Evolutionary conservation across 2,113 vertebrate genomes (phyloP), one percentile per base, ranked within the genome.

Genomic region (Cathartes aura): DNA sequence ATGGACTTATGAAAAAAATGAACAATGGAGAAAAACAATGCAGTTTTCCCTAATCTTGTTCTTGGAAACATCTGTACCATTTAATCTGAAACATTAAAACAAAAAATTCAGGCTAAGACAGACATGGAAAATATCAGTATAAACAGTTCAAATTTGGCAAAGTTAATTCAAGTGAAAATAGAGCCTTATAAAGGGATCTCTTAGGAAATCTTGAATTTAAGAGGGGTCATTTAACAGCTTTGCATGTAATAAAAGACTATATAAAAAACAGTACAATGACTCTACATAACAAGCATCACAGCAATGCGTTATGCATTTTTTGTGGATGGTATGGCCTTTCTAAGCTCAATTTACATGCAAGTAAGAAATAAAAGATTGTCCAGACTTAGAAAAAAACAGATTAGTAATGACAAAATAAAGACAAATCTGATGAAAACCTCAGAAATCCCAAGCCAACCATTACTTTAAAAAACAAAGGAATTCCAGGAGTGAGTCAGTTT

Each of bases 1-100:
- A 89, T 52, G 52, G 72, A 67, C 23, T 90, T 74, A 63, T 0
- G 63, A 93, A 91, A 95, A 90, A 91, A 88, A 94, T 88, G 62
- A 93, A 81, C 67, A 83, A 87, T 15, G n/a, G 86, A 93, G 82
- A 74, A 96, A 97, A 93, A 93, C 88, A 81, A 84, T 82, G 79
- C 75, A 40, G 47, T 63, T 93, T 80, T 74, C 80, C 72, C 60
- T 84, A 91, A 92, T 96, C 95, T 93, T 95, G 34, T 95, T 96
- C 89, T 92, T 95, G 94, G 92, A 97, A 97, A 90, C 56, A 90
- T 94, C 80, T 74, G 72, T 74, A 89, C 47, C 52, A 84, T 94
- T 94, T 95, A 96, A 97, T 94, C 88, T 89, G 72, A 96, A 97
- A 97, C 52, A 92, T 89, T 95, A 95, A 94, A 97, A 91, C 16